Evolutionary conservation across 2,797 vertebrate species (phyloP).

Genomic region (Dendrocincla tyrannina): DNA sequence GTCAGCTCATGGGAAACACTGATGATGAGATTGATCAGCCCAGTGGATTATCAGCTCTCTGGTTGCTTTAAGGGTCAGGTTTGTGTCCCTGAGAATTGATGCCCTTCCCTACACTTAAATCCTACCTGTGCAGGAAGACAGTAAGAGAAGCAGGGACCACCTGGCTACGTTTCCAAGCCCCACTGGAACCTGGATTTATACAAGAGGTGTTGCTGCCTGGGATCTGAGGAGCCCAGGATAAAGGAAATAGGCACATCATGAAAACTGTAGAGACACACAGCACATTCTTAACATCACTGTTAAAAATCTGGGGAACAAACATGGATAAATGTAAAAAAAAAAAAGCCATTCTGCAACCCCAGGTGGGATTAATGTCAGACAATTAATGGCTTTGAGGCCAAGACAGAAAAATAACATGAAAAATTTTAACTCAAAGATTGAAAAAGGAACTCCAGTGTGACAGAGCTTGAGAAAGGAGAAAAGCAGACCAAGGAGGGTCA

Average conservation of each 20-base stretch:
- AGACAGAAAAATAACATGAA: background rate
- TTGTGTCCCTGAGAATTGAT: background rate
- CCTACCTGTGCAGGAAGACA: background rate
- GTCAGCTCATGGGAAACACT: background rate
- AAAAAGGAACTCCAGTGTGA: background rate
- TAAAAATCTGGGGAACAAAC: background rate
- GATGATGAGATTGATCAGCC: background rate
- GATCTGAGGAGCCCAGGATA: background rate
- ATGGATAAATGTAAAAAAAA: background rate
- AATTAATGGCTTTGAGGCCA: background rate
- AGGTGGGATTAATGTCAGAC: background rate
- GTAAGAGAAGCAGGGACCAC: background rate
- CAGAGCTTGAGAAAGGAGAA: background rate
- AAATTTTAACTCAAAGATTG: background rate
- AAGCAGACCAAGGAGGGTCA: background rate
- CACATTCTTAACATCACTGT: background rate
- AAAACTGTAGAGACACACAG: background rate
- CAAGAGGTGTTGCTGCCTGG: background rate
- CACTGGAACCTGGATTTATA: background rate
- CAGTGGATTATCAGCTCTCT: background rate
- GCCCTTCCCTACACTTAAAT: background rate
- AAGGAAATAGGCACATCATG: background rate
- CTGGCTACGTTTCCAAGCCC: background rate
- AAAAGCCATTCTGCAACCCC: background rate
- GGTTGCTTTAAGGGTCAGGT: background rate